Evolutionary conservation across 2,888 invertebrate species (phyloP).

Genomic region (Cartodere bifasciata): DNA sequence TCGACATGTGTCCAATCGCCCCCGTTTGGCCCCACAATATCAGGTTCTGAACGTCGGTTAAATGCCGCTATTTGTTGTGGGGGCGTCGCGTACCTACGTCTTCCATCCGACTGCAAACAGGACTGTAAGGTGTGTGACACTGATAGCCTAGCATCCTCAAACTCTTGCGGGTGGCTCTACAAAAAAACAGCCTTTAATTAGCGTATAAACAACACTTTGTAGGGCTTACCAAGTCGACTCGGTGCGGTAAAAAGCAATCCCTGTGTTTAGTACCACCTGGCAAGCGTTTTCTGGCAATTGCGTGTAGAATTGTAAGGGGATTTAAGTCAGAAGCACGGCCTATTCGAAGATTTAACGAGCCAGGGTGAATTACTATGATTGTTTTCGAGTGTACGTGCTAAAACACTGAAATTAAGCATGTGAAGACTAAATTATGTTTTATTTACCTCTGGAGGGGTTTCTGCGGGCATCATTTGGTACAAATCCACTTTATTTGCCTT

Average conservation of each 20-base stretch:
- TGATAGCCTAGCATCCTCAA: constrained; percentile 73
- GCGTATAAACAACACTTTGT: constrained; percentile 1
- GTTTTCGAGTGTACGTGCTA: constrained; percentile 65
- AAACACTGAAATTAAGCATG: constrained; percentile 12
- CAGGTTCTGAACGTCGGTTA: constrained; percentile 67
- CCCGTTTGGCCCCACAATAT: constrained; percentile 43
- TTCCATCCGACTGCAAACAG: constrained; percentile 71
- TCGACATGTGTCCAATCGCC: constrained; percentile 52
- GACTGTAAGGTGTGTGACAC: constrained; percentile 80
- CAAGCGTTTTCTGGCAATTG: constrained; percentile 59
- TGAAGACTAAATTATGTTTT: background rate
- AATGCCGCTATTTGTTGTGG: constrained; percentile 83
- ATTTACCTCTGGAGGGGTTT: constrained; percentile 16
- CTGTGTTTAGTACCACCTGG: constrained; percentile 38
- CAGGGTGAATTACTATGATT: constrained; percentile 90
- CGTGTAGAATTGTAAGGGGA: constrained; percentile 76
- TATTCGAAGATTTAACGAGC: constrained; percentile 77
- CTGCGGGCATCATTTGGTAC: constrained; percentile 12
- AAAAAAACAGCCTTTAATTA: constrained; percentile 7
- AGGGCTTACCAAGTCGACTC: constrained; percentile 40
- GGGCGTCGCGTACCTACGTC: constrained; percentile 70
- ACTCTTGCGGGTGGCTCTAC: constrained; percentile 53
- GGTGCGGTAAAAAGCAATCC: constrained; percentile 53
- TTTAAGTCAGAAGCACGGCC: constrained; percentile 83
- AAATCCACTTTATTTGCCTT: constrained; percentile 1